These are phyloP conservation scores for Harpalus rubripes DNA, from an alignment of 2,888 invertebrate species.

Conservation along the genomic window DNA sequence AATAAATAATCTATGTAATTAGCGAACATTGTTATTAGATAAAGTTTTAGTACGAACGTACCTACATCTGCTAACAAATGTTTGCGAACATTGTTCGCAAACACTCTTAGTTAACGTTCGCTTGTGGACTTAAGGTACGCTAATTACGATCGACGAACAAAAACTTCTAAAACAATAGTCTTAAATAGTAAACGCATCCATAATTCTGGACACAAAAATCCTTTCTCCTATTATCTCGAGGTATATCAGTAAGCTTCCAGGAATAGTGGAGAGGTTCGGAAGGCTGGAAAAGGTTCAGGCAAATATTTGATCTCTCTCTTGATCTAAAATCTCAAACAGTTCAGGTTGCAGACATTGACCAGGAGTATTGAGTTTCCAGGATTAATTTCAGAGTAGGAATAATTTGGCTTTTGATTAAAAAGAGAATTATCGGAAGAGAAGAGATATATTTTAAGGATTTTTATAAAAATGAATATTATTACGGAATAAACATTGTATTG, in stretches of 20 bases:
- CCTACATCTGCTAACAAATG: too few species aligned
- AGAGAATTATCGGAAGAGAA: not conserved
- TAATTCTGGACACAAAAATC: not conserved
- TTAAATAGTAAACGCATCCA: not conserved
- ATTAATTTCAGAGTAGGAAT: not conserved
- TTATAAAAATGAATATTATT: too few species aligned
- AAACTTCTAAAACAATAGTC: not conserved
- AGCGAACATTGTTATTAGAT: too few species aligned
- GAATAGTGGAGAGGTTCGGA: not conserved
- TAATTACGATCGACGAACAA: too few species aligned
- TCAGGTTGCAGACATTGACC: not conserved
- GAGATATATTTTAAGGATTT: too few species aligned
- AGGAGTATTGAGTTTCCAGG: not conserved
- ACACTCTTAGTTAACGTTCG: too few species aligned
- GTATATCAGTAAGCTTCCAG: not conserved
- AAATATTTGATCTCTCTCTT: not conserved
- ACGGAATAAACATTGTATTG: too few species aligned
- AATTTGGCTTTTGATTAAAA: not conserved
- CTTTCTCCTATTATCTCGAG: not conserved
- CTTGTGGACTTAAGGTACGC: too few species aligned
- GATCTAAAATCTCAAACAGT: conserved; percentile 7
- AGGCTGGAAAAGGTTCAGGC: not conserved
- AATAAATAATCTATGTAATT: too few species aligned
- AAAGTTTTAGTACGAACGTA: too few species aligned
- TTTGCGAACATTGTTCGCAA: too few species aligned